Percentiles rank a stretch among this genome's conserved stretches.
Evolutionary conservation across 2,797 vertebrate genomes (phyloP).

Genomic region (Poecile montanus): DNA sequence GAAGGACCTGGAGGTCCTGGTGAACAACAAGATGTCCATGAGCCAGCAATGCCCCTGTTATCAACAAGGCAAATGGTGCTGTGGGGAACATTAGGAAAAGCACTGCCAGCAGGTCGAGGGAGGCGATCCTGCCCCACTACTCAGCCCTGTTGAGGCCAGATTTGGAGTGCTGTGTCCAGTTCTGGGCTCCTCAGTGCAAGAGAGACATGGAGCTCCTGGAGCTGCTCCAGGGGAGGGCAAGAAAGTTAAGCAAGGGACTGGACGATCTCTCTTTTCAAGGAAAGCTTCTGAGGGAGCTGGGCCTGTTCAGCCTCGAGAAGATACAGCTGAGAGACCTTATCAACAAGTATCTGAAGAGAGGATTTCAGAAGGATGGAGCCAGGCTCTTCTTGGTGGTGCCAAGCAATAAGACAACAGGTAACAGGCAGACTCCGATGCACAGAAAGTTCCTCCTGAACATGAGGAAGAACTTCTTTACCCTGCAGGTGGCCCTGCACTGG

Average conservation of each 20-base stretch:
- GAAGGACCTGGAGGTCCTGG: not conserved
- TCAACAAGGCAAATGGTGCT: not conserved
- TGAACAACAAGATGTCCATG: not conserved
- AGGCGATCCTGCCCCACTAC: not conserved
- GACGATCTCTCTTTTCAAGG: not conserved
- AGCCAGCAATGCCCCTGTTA: not conserved
- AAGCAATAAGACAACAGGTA: not conserved
- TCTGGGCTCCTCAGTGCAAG: not conserved
- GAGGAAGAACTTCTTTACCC: not conserved
- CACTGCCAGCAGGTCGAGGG: not conserved
- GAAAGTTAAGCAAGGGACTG: not conserved
- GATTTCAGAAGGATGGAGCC: not conserved
- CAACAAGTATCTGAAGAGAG: not conserved
- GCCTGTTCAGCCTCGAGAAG: not conserved
- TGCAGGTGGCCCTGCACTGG: not conserved
- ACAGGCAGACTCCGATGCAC: not conserved
- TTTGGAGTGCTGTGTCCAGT: not conserved
- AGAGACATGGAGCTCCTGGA: not conserved
- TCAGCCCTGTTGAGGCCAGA: not conserved
- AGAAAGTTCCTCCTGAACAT: not conserved
- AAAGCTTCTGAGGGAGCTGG: not conserved
- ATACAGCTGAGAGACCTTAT: not conserved
- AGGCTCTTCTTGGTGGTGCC: not conserved
- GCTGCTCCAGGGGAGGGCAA: not conserved
- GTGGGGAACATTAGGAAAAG: not conserved